Percentiles rank a stretch among this genome's conserved stretches.
Conservation (phyloP, 2,888 invertebrate genomes). For the Drosophila silvestris region DNA sequence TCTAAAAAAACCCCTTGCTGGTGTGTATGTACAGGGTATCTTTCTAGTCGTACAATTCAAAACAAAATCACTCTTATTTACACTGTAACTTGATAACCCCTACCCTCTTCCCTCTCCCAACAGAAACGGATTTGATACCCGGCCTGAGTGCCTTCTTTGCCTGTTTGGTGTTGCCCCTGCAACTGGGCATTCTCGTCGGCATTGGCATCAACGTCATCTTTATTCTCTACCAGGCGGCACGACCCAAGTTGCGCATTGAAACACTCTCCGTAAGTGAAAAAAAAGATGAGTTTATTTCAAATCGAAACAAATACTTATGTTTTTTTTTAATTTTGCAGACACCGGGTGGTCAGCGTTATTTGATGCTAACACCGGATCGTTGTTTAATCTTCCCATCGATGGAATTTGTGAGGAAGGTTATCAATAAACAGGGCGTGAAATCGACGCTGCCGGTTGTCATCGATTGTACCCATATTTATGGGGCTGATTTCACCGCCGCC, state of each 20-base stretch:
- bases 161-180: slow-evolving; percentile 92
- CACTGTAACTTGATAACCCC: not conserved
- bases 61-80: not conserved
- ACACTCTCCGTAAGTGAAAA: slow-evolving; percentile 88
- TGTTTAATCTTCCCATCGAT: slow-evolving; percentile 96
- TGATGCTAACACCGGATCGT: slow-evolving; percentile 94
- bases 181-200: slow-evolving; percentile 94
- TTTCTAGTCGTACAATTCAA: not conserved
- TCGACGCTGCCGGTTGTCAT: slow-evolving; percentile 92
- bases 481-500: slow-evolving; percentile 95
- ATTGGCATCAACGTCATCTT: slow-evolving; percentile 93
- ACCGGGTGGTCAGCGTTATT: slow-evolving; percentile 90
- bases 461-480: slow-evolving; percentile 95
- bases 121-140: slow-evolving; percentile 94
- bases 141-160: slow-evolving; percentile 94
- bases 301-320: not conserved
- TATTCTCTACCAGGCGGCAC: slow-evolving; percentile 94
- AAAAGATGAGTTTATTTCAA: not conserved
- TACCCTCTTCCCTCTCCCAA: not conserved
- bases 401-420: slow-evolving; percentile 94
- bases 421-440: slow-evolving; percentile 91
- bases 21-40: not conserved
- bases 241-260: slow-evolving; percentile 93
- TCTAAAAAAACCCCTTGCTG: no score
- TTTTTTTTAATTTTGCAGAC: slow-evolving; percentile 83